phyloP scores from a whole-genome alignment of 2,113 vertebrate genomes.

The Zosterops hypoxanthus region DNA sequence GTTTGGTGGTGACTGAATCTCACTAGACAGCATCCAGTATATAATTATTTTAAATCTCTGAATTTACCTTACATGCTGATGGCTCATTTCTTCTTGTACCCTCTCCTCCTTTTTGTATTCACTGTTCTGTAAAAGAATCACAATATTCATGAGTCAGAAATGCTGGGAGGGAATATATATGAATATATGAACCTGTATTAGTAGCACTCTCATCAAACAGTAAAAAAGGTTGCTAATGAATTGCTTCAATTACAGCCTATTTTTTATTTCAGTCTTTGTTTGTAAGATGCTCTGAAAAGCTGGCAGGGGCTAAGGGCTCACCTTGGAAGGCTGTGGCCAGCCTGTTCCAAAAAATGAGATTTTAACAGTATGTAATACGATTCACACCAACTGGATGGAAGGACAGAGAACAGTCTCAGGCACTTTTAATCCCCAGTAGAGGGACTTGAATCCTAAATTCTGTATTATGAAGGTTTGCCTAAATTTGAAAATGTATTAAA shows the following conservation, averaged over 20 bases:
- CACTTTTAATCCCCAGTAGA: not conserved
- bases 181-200: not conserved
- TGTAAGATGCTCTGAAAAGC: not conserved
- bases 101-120: constrained; percentile 18
- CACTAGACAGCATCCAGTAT: not conserved
- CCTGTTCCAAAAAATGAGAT: not conserved
- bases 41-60: not conserved
- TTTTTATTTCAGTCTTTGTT: not conserved
- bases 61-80: constrained; percentile 6
- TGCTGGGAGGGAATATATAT: not conserved
- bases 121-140: constrained; percentile 30
- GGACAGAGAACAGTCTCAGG: not conserved
- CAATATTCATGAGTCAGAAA: not conserved
- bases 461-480: not conserved
- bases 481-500: not conserved
- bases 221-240: not conserved
- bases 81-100: constrained; percentile 21
- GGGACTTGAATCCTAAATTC: not conserved
- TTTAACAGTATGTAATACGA: not conserved
- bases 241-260: not conserved
- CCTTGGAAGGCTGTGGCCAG: not conserved
- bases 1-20: not conserved
- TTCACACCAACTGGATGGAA: not conserved
- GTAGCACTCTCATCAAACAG: not conserved
- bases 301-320: not conserved